phyloP scores from a whole-genome alignment of 37 sponge, comb jelly and placozoan genomes.

The Eunapius fragilis region DNA sequence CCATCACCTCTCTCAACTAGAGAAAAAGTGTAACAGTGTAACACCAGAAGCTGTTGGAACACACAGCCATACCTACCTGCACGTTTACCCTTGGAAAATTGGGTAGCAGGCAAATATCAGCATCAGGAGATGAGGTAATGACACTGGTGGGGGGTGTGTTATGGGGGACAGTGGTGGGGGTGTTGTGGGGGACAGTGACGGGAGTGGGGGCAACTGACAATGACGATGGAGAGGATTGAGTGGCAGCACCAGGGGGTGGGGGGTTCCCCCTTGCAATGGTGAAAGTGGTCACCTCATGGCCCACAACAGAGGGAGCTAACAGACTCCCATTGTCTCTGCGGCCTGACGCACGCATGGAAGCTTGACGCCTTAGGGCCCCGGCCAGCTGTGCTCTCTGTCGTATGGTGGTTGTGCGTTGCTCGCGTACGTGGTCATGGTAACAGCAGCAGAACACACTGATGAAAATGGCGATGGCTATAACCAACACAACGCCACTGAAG shows the following conservation, averaged over 20 bases:
- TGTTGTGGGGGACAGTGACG: conserved; percentile 7
- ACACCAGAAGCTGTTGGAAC: too few species aligned
- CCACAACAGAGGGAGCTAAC: neutral
- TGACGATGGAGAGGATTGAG: neutral
- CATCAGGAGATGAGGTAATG: neutral
- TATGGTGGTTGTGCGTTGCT: neutral
- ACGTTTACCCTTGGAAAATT: conserved; percentile 49
- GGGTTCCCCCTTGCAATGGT: neutral
- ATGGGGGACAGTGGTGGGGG: conserved; percentile 22
- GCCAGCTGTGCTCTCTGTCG: neutral
- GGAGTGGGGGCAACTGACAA: neutral
- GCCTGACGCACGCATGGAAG: neutral
- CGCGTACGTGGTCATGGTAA: neutral
- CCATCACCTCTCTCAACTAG: conserved; percentile 60
- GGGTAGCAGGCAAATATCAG: conserved; percentile 17
- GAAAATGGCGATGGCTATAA: neutral
- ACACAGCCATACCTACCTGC: conserved; percentile 23
- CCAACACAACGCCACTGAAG: neutral
- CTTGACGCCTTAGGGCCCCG: neutral
- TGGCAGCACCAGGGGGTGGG: neutral
- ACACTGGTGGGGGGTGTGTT: neutral
- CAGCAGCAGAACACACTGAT: neutral
- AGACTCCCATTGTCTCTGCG: conserved; percentile 62
- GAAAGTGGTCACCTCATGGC: neutral
- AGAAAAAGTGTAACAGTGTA: too few species aligned